Evolutionary conservation across 2,797 vertebrate genomes (phyloP), one percentile per base, ranked within the genome.

Genomic region (Pampus argenteus): DNA sequence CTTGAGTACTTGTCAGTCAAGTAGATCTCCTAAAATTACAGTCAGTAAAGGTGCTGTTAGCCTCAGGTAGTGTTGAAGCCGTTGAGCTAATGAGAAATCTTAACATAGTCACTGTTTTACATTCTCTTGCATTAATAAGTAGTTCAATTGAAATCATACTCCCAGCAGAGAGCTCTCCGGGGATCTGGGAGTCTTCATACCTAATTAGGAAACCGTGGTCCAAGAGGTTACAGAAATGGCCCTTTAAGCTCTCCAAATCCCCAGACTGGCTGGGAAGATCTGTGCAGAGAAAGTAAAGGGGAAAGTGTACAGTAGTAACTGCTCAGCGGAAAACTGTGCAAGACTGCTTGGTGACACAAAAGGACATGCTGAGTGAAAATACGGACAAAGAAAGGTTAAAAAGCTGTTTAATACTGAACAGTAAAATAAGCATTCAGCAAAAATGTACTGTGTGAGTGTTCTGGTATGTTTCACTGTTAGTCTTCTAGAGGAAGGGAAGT

Each of bases 191-290:
- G 31, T 44, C n/a, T 3, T 45, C 18, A 9, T 47, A n/a, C 54
- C 23, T 13, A 31, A 25, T 70, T 75, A 59, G 55, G 64, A 75
- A 76, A 61, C 36, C 47, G 67, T 25, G 34, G 52, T 66, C 38
- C 25, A 50, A 62, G 67, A 60, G 60, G 51, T 74, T 26, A 65
- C 11, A 59, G 54, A 63, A 23, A 40, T 1, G 11, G 11, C 57
- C 67, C 54, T 48, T 14, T 26, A 62, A 58, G 49, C 2, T 0
- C 47, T 50, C 17, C 10, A 56, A 76, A 57, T 64, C 66, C 74
- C 72, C 28, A 44, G 54, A 44, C 29, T 25, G 59, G 49, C 73
- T 74, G 74, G 69, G 69, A 74, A 76, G 73, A 66, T 73, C 38
- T 50, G 18, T 8, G 7, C 23, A 60, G 14, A 14, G 63, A 60